These are phyloP conservation scores for Noctua pronuba DNA, from an alignment of 2,888 invertebrate species.

Conservation along the genomic window DNA sequence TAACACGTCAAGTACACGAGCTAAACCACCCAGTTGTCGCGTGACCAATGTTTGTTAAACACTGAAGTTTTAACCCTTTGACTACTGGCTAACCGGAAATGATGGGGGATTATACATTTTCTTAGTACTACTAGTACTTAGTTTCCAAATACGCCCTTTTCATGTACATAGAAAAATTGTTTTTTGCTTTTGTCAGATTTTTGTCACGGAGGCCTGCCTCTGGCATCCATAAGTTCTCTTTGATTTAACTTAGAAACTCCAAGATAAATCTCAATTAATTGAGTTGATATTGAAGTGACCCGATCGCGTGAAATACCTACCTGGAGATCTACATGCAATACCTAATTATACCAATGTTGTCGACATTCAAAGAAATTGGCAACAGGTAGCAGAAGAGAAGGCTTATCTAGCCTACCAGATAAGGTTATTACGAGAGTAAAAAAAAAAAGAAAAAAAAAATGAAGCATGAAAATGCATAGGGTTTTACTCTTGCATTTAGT, in stretches of 20 bases:
- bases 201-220: background rate
- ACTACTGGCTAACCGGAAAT: slow-evolving; percentile 20
- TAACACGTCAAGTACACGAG: slow-evolving; percentile 57
- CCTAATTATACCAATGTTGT: background rate
- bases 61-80: slow-evolving; percentile 59
- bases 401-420: background rate
- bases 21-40: slow-evolving; percentile 65
- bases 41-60: slow-evolving; percentile 76
- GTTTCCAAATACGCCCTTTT: background rate
- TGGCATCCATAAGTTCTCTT: background rate
- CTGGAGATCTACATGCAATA: background rate
- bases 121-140: background rate
- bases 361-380: background rate
- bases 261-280: background rate
- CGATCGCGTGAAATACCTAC: background rate
- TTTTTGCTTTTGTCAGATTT: background rate
- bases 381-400: background rate
- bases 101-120: background rate
- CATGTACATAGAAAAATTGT: background rate
- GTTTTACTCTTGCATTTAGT: background rate
- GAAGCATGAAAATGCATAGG: background rate
- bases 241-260: background rate
- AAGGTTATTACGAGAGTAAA: background rate
- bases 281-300: background rate
- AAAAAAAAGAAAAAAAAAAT: no score